Evolutionary conservation across 2,888 invertebrate genomes (phyloP), one percentile per base, ranked within the genome.

Genomic region (Tanaodytes sp.): DNA sequence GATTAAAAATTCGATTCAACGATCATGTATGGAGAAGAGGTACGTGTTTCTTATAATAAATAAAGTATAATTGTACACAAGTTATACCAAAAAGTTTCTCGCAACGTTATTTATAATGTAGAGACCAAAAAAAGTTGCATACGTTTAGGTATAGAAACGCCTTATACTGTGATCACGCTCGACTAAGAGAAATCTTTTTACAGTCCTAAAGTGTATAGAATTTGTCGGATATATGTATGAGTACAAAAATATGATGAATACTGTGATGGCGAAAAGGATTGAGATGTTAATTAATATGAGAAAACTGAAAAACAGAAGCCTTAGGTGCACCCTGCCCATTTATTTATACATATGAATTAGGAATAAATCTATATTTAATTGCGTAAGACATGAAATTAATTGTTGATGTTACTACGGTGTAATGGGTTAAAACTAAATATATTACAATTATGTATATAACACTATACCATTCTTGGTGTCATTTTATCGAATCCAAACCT

Each of bases 131-230:
- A 54, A n/a, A 45, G 37, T 63, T 45, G 63, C 42, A 66, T 58
- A 63, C 54, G 52, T 67, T 71, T 63, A 63, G 58, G 55, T 66
- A n/a, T n/a, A 73, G 63, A 76, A 66, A 76, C 73, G 79, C 82
- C 81, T 80, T 81, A 80, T 77, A 80, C 82, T 82, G 82, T 82
- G 82, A 82, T 82, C 78, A 78, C 75, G 78, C 80, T 82, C 81
- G 81, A 76, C 77, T 80, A 80, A 79, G 74, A 78, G 73, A 39
- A 74, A 79, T 80, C 80, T 77, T 77, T 73, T 77, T 79, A 80
- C 79, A 76, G 72, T 69, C 77, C 73, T 76, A 74, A 73, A 67
- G 54, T 61, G 54, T 66, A 71, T 76, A 77, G 68, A 71, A 51
- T 65, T 67, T 74, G 73, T 54, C 65, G 66, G 39, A 75, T 36